These are phyloP conservation scores for Perodicticus potto DNA, from an alignment of 2,797 vertebrate species.

Conservation along the genomic window DNA sequence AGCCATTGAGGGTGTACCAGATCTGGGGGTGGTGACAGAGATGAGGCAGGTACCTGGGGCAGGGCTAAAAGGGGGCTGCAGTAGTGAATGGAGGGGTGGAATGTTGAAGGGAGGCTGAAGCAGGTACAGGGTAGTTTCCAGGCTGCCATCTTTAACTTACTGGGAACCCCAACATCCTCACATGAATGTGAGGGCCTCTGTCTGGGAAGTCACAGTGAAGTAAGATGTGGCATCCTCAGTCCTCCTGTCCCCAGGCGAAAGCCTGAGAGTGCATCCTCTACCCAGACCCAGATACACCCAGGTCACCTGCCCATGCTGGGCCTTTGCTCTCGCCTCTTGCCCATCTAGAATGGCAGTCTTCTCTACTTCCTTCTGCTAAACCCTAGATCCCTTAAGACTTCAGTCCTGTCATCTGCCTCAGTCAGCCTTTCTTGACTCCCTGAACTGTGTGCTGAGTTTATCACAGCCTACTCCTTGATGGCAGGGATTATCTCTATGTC, in stretches of 20 bases:
- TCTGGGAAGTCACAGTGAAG: constrained; percentile 11
- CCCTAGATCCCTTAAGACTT: constrained; percentile 22
- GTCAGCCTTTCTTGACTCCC: background rate
- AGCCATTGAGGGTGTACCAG: background rate
- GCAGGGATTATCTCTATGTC: background rate
- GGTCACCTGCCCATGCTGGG: background rate
- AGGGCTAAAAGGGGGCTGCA: background rate
- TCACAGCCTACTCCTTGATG: background rate
- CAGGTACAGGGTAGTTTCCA: background rate
- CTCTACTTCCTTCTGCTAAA: background rate
- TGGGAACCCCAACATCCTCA: background rate
- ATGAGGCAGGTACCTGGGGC: background rate
- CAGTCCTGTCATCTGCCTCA: background rate
- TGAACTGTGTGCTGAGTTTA: background rate
- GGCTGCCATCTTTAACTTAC: background rate
- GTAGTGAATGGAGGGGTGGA: background rate
- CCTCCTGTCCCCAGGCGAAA: background rate
- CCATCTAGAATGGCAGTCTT: background rate
- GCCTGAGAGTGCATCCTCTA: background rate
- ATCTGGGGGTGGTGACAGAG: constrained; percentile 37
- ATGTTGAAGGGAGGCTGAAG: background rate
- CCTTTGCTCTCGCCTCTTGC: background rate
- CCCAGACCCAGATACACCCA: background rate
- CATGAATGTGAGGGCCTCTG: background rate
- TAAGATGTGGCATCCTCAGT: background rate